These are phyloP conservation scores for Drosophila grimshawi DNA, from an alignment of 1,140 invertebrate species.

Conservation along the genomic window DNA sequence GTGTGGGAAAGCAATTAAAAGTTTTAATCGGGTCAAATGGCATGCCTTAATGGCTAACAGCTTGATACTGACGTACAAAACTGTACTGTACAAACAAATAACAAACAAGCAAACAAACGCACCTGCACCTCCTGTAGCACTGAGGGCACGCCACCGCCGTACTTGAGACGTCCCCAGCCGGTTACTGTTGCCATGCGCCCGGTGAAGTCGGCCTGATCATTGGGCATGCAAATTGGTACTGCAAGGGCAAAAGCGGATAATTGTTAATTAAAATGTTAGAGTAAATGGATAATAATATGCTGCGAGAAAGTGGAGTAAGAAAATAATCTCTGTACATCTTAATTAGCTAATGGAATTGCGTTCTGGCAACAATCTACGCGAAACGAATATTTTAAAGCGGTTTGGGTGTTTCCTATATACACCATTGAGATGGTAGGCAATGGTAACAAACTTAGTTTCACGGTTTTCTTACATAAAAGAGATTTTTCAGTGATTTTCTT, in stretches of 20 bases:
- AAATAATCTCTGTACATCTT: background rate
- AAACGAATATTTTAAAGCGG: background rate
- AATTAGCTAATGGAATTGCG: too few relatives aligned
- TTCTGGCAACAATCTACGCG: too few relatives aligned
- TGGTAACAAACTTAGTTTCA: too few relatives aligned
- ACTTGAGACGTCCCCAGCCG: constrained; percentile 90
- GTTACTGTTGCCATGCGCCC: constrained; percentile 93
- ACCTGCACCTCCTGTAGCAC: constrained; percentile 95
- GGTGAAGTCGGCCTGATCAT: constrained; percentile 92
- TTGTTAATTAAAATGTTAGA: background rate
- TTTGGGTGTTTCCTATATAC: too few relatives aligned
- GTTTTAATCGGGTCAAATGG: constrained; percentile 4
- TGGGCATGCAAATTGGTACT: constrained; percentile 96
- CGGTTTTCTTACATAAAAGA: too few relatives aligned
- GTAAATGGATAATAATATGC: background rate
- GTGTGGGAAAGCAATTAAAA: constrained; percentile 31
- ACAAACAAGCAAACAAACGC: constrained; percentile 13
- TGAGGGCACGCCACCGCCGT: constrained; percentile 94
- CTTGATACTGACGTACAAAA: background rate
- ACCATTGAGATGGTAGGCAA: too few relatives aligned
- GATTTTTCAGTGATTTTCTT: too few relatives aligned
- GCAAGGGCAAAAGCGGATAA: constrained; percentile 46
- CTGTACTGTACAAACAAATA: background rate
- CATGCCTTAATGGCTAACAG: background rate
- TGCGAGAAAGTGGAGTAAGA: background rate